A percentile compares a stretch with the other conserved stretches of the same genome.
These are phyloP conservation scores for Polyodon spathula DNA, from an alignment of 2,113 vertebrate genomes.

Conservation along the genomic window DNA sequence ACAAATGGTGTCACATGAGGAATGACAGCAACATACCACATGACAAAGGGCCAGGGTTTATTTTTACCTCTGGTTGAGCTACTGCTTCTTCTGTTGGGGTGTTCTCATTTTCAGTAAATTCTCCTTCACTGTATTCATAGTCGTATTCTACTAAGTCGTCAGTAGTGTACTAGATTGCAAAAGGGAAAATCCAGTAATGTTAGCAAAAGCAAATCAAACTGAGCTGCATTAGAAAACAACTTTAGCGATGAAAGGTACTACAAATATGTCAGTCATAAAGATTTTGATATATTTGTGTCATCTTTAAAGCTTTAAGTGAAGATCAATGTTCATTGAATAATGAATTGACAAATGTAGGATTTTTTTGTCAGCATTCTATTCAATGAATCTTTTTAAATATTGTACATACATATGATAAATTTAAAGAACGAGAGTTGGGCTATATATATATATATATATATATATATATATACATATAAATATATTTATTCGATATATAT, in stretches of 20 bases:
- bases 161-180: constrained; percentile 75
- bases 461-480: no score
- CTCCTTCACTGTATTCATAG: constrained; percentile 90
- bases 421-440: no score
- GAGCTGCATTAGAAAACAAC: constrained; percentile 32
- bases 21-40: constrained; percentile 46
- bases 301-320: no score
- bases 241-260: constrained; percentile 17
- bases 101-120: constrained; percentile 66
- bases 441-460: no score
- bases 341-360: no score
- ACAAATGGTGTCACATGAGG: constrained; percentile 19
- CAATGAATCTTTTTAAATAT: no score
- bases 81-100: constrained; percentile 67
- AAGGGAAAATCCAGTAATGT: constrained; percentile 55
- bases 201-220: constrained; percentile 40
- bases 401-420: no score
- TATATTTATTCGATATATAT: no score
- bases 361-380: no score
- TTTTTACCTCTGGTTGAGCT: constrained; percentile 85
- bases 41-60: constrained; percentile 39
- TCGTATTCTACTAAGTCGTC: constrained; percentile 83
- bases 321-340: no score
- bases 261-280: constrained; percentile 7
- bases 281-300: no score